These are phyloP conservation scores for Donacobius atricapilla DNA, from an alignment of 2,113 vertebrate species.

Conservation along the genomic window DNA sequence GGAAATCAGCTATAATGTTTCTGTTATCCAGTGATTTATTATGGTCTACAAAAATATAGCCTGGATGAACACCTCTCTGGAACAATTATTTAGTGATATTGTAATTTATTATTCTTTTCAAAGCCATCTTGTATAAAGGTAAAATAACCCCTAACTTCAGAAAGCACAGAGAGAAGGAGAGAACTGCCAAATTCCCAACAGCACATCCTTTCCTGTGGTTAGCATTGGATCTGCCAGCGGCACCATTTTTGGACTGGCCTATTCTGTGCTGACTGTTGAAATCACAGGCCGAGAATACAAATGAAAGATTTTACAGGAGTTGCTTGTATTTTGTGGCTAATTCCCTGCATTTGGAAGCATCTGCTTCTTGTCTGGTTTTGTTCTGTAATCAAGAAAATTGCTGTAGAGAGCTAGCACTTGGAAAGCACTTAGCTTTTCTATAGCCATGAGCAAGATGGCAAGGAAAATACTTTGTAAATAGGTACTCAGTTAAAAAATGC, in stretches of 20 bases:
- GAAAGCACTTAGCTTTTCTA: slow-evolving; percentile 15
- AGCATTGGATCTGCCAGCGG: slow-evolving; percentile 26
- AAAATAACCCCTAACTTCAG: slow-evolving; percentile 60
- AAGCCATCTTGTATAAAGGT: slow-evolving; percentile 50
- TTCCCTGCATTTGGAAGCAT: slow-evolving; percentile 55
- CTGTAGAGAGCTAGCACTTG: slow-evolving; percentile 45
- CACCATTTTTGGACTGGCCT: slow-evolving; percentile 46
- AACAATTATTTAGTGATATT: slow-evolving; percentile 61
- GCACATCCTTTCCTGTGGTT: slow-evolving; percentile 67
- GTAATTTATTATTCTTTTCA: slow-evolving; percentile 65
- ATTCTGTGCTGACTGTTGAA: slow-evolving; percentile 24
- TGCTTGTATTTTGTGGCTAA: slow-evolving; percentile 63
- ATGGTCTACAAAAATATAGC: slow-evolving; percentile 46
- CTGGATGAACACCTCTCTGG: slow-evolving; percentile 59
- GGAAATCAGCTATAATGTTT: slow-evolving; percentile 35
- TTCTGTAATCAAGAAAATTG: slow-evolving; percentile 66
- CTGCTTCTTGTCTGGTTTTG: slow-evolving; percentile 64
- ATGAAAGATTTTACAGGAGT: slow-evolving; percentile 62
- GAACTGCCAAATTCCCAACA: slow-evolving; percentile 59
- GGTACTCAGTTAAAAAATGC: background rate
- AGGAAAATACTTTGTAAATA: slow-evolving; percentile 10
- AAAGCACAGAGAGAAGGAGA: slow-evolving; percentile 19
- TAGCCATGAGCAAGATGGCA: slow-evolving; percentile 52
- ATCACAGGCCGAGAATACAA: slow-evolving; percentile 49
- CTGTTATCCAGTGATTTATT: slow-evolving; percentile 61